A percentile compares a stretch with the other conserved stretches of the same genome.
phyloP scores from a whole-genome alignment of 2,797 vertebrate genomes.

The Xiphorhynchus erythropygius region DNA sequence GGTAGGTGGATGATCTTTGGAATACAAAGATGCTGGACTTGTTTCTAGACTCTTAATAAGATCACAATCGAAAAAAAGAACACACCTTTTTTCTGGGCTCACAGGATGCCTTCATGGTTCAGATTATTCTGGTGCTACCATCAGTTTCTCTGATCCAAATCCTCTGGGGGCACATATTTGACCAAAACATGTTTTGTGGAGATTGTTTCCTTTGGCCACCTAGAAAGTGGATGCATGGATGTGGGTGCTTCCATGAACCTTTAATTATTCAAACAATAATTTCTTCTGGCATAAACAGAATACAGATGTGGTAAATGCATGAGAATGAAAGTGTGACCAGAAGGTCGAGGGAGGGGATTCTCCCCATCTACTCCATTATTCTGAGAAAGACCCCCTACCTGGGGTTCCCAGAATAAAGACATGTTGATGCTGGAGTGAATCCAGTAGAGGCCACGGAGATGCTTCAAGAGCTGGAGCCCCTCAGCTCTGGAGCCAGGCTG shows the following conservation, averaged over 20 bases:
- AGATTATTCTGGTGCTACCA: neutral
- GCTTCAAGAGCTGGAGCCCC: neutral
- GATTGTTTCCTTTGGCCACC: neutral
- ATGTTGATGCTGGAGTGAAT: accelerated
- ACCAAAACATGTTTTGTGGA: neutral
- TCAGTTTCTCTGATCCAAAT: neutral
- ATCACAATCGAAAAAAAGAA: neutral
- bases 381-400: too few relatives aligned
- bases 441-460: accelerated
- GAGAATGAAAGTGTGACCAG: neutral
- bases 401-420: too few relatives aligned
- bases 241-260: neutral
- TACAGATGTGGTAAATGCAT: neutral
- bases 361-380: neutral
- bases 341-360: neutral
- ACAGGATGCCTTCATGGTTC: neutral
- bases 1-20: neutral
- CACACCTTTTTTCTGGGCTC: neutral
- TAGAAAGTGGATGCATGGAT: neutral
- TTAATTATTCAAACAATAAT: neutral
- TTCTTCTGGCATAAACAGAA: neutral
- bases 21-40: accelerated
- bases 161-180: neutral
- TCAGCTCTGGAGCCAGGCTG: neutral
- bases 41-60: neutral